Evolutionary conservation across 2,113 vertebrate species (phyloP).

Genomic region (Dromiciops gliroides): DNA sequence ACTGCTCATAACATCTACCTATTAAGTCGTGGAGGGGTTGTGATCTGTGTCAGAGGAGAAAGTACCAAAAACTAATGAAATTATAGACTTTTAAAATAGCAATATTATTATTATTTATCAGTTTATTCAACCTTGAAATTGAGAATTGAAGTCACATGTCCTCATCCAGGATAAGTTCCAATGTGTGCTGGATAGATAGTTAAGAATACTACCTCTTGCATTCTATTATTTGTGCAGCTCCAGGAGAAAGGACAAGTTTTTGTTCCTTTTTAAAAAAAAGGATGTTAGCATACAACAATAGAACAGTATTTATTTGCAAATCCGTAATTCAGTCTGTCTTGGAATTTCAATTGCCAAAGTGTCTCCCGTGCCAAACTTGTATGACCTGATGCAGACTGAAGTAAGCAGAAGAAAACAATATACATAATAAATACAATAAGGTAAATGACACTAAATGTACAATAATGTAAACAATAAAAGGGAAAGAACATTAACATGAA

Average conservation of each 20-base stretch:
- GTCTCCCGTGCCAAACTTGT: neutral
- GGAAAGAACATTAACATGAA: neutral
- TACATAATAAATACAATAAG: neutral
- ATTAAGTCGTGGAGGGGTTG: neutral
- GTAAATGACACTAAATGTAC: neutral
- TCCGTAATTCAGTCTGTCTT: slow-evolving; percentile 16
- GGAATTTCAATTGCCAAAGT: slow-evolving; percentile 47
- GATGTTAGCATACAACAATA: neutral
- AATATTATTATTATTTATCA: neutral
- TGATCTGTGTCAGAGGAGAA: neutral
- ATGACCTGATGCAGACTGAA: neutral
- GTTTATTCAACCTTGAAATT: slow-evolving; percentile 36
- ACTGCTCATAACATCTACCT: neutral
- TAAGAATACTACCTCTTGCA: neutral
- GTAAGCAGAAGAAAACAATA: neutral
- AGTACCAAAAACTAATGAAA: neutral
- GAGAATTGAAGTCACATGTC: neutral
- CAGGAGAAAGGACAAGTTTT: neutral
- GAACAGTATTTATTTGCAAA: slow-evolving; percentile 69
- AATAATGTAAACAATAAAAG: neutral
- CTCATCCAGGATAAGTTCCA: neutral
- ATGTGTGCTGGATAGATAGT: neutral
- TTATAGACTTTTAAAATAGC: neutral
- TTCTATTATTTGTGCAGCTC: neutral
- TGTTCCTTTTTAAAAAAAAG: neutral